A percentile compares a stretch with the other conserved stretches of the same genome.
phyloP scores from a whole-genome alignment of 2,888 invertebrate species.

The Antheraea assamensis region DNA sequence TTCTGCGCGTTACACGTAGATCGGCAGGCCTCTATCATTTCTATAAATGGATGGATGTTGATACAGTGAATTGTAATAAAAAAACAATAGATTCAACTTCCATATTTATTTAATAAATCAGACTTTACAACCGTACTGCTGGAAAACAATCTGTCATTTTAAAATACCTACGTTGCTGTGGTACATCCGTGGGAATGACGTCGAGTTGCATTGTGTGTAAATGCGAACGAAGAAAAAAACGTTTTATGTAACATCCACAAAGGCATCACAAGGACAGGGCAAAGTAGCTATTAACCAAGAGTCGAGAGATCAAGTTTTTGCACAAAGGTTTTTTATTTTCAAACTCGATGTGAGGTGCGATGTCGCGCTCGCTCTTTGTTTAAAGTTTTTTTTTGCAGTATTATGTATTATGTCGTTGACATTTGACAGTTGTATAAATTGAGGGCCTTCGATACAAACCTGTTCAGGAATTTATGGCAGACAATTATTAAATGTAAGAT shows the following conservation, averaged over 20 bases:
- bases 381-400: slow-evolving; percentile 28
- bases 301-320: slow-evolving; percentile 37
- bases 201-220: slow-evolving; percentile 13
- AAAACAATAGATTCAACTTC: not conserved
- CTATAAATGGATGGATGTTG: not conserved
- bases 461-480: not conserved
- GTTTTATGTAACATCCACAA: slow-evolving; percentile 29
- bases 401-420: not conserved
- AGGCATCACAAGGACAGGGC: slow-evolving; percentile 35
- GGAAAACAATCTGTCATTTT: not conserved
- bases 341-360: slow-evolving; percentile 28
- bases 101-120: not conserved
- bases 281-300: slow-evolving; percentile 39
- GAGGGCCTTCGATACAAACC: not conserved
- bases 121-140: not conserved
- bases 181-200: slow-evolving; percentile 13
- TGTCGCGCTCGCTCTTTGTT: slow-evolving; percentile 29
- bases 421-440: not conserved
- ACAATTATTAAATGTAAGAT: not conserved
- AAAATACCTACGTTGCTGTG: slow-evolving; percentile 4
- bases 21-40: not conserved
- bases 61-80: not conserved
- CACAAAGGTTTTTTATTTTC: slow-evolving; percentile 26
- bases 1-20: no score
- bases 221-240: slow-evolving; percentile 21